A percentile compares a stretch with the other conserved stretches of the same genome.
Conservation (phyloP, 2,888 invertebrate genomes). For the Tromatobia lineatoria region DNA sequence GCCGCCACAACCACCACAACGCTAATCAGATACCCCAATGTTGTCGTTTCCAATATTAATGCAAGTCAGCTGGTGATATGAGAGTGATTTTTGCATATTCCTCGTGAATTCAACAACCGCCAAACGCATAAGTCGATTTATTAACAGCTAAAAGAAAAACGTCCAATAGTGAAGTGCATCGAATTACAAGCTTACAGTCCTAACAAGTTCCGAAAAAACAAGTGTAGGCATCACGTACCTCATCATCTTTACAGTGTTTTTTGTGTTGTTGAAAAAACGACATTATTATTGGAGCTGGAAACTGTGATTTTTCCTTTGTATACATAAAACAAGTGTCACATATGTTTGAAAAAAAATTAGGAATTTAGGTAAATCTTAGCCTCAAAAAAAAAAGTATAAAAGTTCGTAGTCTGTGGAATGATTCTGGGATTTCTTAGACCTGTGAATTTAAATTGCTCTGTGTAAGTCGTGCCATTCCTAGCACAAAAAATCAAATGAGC, state of each 20-base stretch:
- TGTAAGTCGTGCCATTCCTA: not conserved
- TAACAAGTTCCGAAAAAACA: not conserved
- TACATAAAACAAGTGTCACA: not conserved
- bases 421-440: not conserved
- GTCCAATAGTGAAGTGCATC: not conserved
- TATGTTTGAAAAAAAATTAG: not conserved
- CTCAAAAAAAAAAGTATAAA: not conserved
- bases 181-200: not conserved
- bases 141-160: not conserved
- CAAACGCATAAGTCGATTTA: not conserved
- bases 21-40: slow-evolving; percentile 14
- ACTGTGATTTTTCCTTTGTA: not conserved
- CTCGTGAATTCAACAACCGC: not conserved
- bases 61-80: slow-evolving; percentile 27
- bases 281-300: not conserved
- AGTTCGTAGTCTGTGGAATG: not conserved
- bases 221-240: not conserved
- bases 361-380: not conserved
- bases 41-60: slow-evolving; percentile 44
- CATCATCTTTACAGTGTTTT: not conserved
- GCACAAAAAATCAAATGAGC: slow-evolving; percentile 41
- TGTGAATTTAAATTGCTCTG: not conserved
- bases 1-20: not conserved
- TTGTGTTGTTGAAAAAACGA: not conserved
- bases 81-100: slow-evolving; percentile 17